Percentiles rank a stretch among this genome's conserved stretches.
Conservation (phyloP, 2,113 vertebrate species). For the Bostrychus sinensis region DNA sequence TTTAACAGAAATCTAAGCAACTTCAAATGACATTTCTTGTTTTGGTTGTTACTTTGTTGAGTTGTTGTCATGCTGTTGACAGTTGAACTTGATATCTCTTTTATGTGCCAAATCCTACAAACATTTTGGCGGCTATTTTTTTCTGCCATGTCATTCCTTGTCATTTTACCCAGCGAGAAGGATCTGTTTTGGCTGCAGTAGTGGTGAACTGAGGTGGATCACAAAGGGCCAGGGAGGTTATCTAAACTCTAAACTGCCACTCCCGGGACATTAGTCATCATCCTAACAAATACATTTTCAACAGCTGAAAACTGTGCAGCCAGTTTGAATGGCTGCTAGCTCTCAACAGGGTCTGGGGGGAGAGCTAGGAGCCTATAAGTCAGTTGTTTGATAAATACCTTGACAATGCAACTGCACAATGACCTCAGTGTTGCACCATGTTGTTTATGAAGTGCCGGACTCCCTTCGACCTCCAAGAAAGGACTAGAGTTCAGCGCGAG, state of each 20-base stretch:
- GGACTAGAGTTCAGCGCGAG: neutral
- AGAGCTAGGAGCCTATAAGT: constrained; percentile 16
- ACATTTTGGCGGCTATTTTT: constrained; percentile 24
- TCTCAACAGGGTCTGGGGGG: neutral
- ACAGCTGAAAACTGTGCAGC: constrained; percentile 25
- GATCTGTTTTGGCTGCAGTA: constrained; percentile 16
- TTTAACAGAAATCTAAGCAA: neutral
- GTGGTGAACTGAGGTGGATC: constrained; percentile 9
- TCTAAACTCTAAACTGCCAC: constrained; percentile 5
- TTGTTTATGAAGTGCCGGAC: constrained; percentile 1
- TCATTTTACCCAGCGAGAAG: constrained; percentile 5
- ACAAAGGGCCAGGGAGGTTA: neutral
- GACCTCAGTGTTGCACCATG: constrained; percentile 16
- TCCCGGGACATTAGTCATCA: neutral
- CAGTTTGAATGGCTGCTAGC: neutral
- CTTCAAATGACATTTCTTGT: constrained; percentile 25
- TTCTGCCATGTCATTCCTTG: neutral
- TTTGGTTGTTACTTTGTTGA: constrained; percentile 6
- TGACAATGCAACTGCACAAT: neutral
- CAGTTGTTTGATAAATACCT: constrained; percentile 19
- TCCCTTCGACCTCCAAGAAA: constrained; percentile 10
- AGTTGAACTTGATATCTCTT: constrained; percentile 32
- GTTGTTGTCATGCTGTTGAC: neutral
- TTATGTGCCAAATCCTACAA: constrained; percentile 12
- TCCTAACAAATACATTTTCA: constrained; percentile 31